Percentiles rank a stretch among this genome's conserved stretches.
Evolutionary conservation across 2,797 vertebrate genomes (phyloP).

Genomic region (Labroides dimidiatus): DNA sequence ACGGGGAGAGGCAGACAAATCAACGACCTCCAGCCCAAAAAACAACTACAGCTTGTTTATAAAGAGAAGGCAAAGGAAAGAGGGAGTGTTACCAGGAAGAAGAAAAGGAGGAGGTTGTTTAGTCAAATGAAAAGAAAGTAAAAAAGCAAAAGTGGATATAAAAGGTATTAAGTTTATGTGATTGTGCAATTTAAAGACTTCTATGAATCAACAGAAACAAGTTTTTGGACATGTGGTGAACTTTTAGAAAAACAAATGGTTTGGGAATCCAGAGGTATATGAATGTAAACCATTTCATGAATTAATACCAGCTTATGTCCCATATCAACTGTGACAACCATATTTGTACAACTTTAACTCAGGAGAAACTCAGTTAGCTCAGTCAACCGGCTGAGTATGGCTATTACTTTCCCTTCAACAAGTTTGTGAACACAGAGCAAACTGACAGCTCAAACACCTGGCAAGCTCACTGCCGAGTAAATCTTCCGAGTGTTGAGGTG

Average conservation of each 20-base stretch:
- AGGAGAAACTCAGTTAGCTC: slow-evolving; percentile 47
- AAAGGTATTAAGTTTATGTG: neutral
- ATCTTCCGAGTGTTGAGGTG: slow-evolving; percentile 80
- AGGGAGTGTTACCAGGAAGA: slow-evolving; percentile 13
- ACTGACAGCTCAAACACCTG: slow-evolving; percentile 79
- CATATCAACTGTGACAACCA: slow-evolving; percentile 33
- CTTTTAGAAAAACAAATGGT: neutral
- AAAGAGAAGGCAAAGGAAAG: slow-evolving; percentile 60
- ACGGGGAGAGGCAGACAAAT: slow-evolving; percentile 90
- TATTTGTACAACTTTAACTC: slow-evolving; percentile 29
- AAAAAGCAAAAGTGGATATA: neutral
- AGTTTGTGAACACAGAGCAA: slow-evolving; percentile 73
- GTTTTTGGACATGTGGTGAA: neutral
- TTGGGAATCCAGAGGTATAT: slow-evolving; percentile 3
- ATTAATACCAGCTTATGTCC: slow-evolving; percentile 26
- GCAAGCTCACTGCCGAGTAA: slow-evolving; percentile 76
- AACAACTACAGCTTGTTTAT: slow-evolving; percentile 81
- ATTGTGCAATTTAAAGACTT: slow-evolving; percentile 2
- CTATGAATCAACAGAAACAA: neutral
- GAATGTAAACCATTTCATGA: slow-evolving; percentile 7
- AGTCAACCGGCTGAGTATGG: slow-evolving; percentile 60
- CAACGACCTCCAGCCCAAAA: slow-evolving; percentile 90
- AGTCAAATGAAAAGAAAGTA: slow-evolving; percentile 22
- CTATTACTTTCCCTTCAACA: slow-evolving; percentile 75
- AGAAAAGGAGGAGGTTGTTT: slow-evolving; percentile 37